Percentiles rank a stretch among this genome's conserved stretches.
These are phyloP conservation scores for Drosophila mauritiana DNA, from an alignment of 1,140 invertebrate species.

Conservation along the genomic window DNA sequence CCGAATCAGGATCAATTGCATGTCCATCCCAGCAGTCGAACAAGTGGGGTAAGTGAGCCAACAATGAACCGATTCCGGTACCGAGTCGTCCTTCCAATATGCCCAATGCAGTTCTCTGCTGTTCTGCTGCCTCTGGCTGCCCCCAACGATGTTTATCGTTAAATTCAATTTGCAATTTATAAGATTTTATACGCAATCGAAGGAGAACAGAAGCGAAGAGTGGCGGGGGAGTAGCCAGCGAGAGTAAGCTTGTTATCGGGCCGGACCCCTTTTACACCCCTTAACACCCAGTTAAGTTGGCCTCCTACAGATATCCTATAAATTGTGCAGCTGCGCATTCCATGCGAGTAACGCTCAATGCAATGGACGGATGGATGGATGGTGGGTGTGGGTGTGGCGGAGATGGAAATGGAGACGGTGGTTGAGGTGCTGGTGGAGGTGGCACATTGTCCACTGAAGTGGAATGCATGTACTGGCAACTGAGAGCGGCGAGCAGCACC, in stretches of 20 bases:
- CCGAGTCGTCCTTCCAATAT: conserved; percentile 53
- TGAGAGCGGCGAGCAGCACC: conserved; percentile 6
- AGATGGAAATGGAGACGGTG: conserved; percentile 20
- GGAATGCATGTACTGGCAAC: conserved; percentile 58
- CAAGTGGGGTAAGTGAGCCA: conserved; percentile 43
- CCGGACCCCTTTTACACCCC: conserved; percentile 1
- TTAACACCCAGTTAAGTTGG: conserved; percentile 18
- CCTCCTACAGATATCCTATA: conserved; percentile 60
- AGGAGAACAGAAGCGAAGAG: conserved; percentile 8
- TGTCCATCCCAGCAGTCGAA: conserved; percentile 18
- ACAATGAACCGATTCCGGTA: conserved; percentile 28
- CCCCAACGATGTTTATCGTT: conserved; percentile 69
- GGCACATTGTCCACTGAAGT: conserved; percentile 63
- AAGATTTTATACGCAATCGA: conserved; percentile 66
- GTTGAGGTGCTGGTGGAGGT: conserved; percentile 13
- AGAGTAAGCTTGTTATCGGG: conserved; percentile 63
- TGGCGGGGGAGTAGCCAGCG: too few species aligned
- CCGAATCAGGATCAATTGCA: conserved; percentile 65
- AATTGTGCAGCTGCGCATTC: conserved; percentile 77
- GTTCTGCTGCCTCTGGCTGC: conserved; percentile 9
- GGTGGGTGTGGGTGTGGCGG: conserved; percentile 5
- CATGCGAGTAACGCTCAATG: conserved; percentile 66
- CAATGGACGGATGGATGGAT: conserved; percentile 26
- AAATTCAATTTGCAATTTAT: conserved; percentile 83
- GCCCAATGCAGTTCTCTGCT: conserved; percentile 20